Percentiles rank a stretch among this genome's conserved stretches.
Conservation (phyloP, 2,113 vertebrate genomes). For the Antennarius striatus region DNA sequence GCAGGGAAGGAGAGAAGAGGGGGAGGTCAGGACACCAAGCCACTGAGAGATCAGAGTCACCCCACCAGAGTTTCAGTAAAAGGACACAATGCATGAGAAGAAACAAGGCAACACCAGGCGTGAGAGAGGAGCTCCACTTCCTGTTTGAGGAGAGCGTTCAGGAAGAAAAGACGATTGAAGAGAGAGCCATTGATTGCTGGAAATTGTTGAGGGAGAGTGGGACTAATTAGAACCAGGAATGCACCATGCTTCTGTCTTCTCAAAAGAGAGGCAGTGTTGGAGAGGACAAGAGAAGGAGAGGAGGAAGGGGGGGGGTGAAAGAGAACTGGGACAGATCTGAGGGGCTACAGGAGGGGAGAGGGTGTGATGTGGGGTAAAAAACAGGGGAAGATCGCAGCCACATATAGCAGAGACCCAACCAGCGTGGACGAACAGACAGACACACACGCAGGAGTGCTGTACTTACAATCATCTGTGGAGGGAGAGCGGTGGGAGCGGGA, state of each 20-base stretch:
- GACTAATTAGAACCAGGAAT: conserved; percentile 76
- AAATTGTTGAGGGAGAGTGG: conserved; percentile 39
- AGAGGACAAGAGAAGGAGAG: conserved; percentile 41
- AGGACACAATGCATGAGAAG: conserved; percentile 71
- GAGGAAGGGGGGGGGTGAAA: not conserved
- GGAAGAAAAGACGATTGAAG: conserved; percentile 58
- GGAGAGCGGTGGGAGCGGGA: conserved; percentile 82
- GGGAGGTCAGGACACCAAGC: conserved; percentile 54
- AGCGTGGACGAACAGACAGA: conserved; percentile 90
- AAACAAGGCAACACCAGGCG: conserved; percentile 71
- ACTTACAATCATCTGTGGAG: conserved; percentile 99
- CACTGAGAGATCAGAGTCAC: conserved; percentile 59
- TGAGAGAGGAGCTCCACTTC: conserved; percentile 69
- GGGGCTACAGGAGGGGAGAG: conserved; percentile 51
- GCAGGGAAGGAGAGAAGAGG: conserved; percentile 18
- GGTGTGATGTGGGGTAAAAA: conserved; percentile 54
- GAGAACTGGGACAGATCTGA: conserved; percentile 53
- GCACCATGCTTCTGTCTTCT: conserved; percentile 83
- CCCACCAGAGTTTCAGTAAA: conserved; percentile 54
- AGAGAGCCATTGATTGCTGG: conserved; percentile 54
- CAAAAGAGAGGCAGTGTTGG: conserved; percentile 61
- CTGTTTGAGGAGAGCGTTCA: conserved; percentile 59
- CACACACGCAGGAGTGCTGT: conserved; percentile 90
- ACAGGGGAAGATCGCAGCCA: conserved; percentile 82
- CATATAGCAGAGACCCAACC: conserved; percentile 82